These are phyloP conservation scores for Heliopora coerulea DNA, from an alignment of 92 coral and sea anemone species.

Conservation along the genomic window DNA sequence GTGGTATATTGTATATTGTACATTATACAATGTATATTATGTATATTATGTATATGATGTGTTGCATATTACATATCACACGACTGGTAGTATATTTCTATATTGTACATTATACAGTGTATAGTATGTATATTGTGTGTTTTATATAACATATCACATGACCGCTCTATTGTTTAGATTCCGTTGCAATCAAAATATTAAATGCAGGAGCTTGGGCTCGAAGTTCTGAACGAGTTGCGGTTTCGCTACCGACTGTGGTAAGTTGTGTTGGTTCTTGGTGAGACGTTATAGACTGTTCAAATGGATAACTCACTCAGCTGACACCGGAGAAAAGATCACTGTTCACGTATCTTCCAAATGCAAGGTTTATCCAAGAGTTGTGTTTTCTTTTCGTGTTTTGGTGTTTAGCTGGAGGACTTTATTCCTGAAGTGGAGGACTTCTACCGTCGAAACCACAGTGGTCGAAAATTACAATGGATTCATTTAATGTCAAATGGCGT, in stretches of 20 bases:
- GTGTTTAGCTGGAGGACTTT: conserved; percentile 79
- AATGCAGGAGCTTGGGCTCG: conserved; percentile 99
- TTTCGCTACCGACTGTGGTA: conserved; percentile 88
- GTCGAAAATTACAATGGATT: conserved; percentile 95
- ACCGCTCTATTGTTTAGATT: conserved; percentile 49
- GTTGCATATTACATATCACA: too few relatives aligned
- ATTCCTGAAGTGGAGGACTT: conserved; percentile 96
- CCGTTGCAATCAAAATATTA: conserved; percentile 85
- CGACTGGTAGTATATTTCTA: too few relatives aligned
- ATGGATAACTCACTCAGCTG: too few relatives aligned
- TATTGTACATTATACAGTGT: too few relatives aligned
- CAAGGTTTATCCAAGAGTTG: neutral
- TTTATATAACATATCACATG: neutral
- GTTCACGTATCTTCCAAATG: neutral
- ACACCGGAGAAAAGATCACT: too few relatives aligned
- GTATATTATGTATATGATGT: too few relatives aligned
- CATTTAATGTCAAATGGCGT: conserved; percentile 97
- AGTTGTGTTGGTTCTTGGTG: conserved; percentile 25
- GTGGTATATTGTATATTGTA: too few relatives aligned
- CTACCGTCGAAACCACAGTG: conserved; percentile 91
- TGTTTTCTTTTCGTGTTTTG: neutral
- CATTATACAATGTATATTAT: too few relatives aligned
- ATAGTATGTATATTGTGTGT: too few relatives aligned
- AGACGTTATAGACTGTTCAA: too few relatives aligned
- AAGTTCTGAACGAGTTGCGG: conserved; percentile 86